phyloP scores from a whole-genome alignment of 2,797 vertebrate genomes.

The Cuniculus paca region DNA sequence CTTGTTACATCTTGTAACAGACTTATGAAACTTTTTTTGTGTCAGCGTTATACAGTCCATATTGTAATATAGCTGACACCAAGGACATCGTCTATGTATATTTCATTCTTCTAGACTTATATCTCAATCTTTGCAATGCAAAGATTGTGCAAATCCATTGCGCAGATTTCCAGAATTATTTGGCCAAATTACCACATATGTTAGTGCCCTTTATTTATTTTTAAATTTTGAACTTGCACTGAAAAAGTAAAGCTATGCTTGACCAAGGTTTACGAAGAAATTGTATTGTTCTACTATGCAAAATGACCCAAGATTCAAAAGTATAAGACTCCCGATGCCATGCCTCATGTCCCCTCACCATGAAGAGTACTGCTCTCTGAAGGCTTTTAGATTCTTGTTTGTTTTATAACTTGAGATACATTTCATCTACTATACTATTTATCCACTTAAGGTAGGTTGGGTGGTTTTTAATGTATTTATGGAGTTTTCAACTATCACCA shows the following conservation, averaged over 20 bases:
- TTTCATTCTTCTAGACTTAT: neutral
- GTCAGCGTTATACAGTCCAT: neutral
- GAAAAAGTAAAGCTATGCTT: neutral
- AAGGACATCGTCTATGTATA: too few species aligned
- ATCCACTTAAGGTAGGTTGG: neutral
- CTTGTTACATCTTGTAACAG: neutral
- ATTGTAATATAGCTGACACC: neutral
- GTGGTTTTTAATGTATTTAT: neutral
- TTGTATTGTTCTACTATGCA: neutral
- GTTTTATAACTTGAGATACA: neutral
- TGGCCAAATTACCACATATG: neutral
- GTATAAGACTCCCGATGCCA: neutral
- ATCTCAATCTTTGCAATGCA: neutral
- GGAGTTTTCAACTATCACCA: neutral
- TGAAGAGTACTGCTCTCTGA: neutral
- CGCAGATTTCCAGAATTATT: neutral
- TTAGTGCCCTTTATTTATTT: neutral
- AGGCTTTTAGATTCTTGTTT: neutral
- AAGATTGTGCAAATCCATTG: neutral
- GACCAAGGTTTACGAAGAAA: neutral
- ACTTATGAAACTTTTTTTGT: neutral
- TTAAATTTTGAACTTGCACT: slow-evolving; percentile 2
- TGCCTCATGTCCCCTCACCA: neutral
- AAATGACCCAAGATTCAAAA: slow-evolving; percentile 4
- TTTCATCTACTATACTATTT: neutral